phyloP scores from a whole-genome alignment of 2,113 vertebrate species.

The Pedetes capensis region DNA sequence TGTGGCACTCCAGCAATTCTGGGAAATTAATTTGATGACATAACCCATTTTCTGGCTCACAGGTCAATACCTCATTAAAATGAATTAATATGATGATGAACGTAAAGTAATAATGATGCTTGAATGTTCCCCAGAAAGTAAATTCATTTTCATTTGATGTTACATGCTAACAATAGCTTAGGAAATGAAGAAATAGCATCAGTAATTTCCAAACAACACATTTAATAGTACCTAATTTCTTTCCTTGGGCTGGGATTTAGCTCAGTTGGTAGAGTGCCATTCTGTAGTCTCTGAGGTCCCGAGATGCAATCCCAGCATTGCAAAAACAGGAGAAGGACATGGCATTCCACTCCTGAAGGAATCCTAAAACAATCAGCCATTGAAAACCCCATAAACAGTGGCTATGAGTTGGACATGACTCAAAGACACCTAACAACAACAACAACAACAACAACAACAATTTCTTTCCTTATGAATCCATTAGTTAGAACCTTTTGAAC shows the following conservation, averaged over 20 bases:
- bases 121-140: not conserved
- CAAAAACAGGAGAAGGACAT: too few species aligned
- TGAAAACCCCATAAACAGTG: too few species aligned
- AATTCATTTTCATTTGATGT: constrained; percentile 12
- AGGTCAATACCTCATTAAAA: constrained; percentile 21
- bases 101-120: not conserved
- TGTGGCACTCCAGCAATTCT: not conserved
- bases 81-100: not conserved
- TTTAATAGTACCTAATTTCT: constrained; percentile 9
- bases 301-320: too few species aligned
- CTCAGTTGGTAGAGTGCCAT: too few species aligned
- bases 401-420: too few species aligned
- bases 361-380: too few species aligned
- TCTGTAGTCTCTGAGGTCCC: too few species aligned
- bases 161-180: not conserved
- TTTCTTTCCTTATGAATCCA: constrained; percentile 17
- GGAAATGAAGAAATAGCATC: not conserved
- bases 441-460: too few species aligned
- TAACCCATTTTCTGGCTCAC: not conserved
- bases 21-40: constrained; percentile 22
- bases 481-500: constrained; percentile 3
- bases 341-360: too few species aligned
- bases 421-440: too few species aligned
- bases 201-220: not conserved
- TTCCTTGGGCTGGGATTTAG: too few species aligned